Conservation (phyloP, 2,888 invertebrate species). For the Plagodis dolabraria region DNA sequence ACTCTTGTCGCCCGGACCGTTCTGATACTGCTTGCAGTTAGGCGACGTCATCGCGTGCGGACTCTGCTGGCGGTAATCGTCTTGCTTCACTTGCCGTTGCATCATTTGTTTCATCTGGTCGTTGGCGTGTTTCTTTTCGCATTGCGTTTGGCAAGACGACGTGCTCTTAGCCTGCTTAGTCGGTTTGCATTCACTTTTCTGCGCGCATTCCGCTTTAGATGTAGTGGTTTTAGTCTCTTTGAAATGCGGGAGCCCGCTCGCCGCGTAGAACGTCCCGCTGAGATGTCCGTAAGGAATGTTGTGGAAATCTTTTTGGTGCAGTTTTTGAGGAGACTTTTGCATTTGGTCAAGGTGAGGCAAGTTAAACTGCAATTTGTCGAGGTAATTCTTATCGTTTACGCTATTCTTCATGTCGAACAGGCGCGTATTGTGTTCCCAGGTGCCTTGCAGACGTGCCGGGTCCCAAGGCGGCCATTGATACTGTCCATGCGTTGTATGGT, state of each 20-base stretch:
- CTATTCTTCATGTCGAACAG: constrained; percentile 78
- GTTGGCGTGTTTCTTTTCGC: constrained; percentile 73
- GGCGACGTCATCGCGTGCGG: constrained; percentile 71
- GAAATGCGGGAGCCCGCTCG: constrained; percentile 71
- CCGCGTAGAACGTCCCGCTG: constrained; percentile 70
- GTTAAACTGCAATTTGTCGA: constrained; percentile 86
- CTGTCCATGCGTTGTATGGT: constrained; percentile 86
- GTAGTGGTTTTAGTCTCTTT: constrained; percentile 73
- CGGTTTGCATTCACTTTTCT: constrained; percentile 74
- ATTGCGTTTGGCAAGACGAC: constrained; percentile 76
- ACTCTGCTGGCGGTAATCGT: constrained; percentile 71
- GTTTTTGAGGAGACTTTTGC: constrained; percentile 86
- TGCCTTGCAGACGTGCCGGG: constrained; percentile 72
- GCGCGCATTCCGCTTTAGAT: constrained; percentile 71
- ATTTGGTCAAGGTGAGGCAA: constrained; percentile 84
- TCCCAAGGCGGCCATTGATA: constrained; percentile 88
- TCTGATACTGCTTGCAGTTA: constrained; percentile 69
- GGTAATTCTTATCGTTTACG: constrained; percentile 82
- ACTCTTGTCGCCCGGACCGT: constrained; percentile 72
- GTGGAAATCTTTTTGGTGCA: constrained; percentile 81
- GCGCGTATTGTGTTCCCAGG: constrained; percentile 80
- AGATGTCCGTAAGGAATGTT: constrained; percentile 77
- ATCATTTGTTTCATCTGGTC: constrained; percentile 76
- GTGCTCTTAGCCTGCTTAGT: constrained; percentile 76
- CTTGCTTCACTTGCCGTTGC: constrained; percentile 71